Evolutionary conservation across 2,888 invertebrate genomes (phyloP).

Genomic region (Drosophila neonasuta): DNA sequence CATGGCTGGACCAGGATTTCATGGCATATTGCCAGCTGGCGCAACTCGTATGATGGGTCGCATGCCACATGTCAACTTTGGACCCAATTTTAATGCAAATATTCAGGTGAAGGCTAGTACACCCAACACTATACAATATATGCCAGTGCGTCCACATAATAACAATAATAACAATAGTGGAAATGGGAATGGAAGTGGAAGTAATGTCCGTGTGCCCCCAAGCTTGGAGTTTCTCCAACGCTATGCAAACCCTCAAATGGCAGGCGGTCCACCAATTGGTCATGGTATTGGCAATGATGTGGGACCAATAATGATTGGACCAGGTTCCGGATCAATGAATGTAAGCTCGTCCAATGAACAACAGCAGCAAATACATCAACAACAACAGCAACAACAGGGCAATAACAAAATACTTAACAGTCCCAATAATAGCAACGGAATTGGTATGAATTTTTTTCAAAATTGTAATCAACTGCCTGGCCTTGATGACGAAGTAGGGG

Average conservation of each 20-base stretch:
- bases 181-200: slow-evolving; percentile 82
- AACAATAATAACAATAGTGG: slow-evolving; percentile 64
- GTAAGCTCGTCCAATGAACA: slow-evolving; percentile 60
- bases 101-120: slow-evolving; percentile 97
- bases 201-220: slow-evolving; percentile 90
- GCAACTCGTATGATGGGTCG: slow-evolving; percentile 85
- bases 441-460: slow-evolving; percentile 77
- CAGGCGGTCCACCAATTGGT: slow-evolving; percentile 41
- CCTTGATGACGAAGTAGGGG: slow-evolving; percentile 71
- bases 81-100: slow-evolving; percentile 86
- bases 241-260: slow-evolving; percentile 90
- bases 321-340: slow-evolving; percentile 46
- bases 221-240: slow-evolving; percentile 94
- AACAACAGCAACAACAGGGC: slow-evolving; percentile 37
- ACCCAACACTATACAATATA: slow-evolving; percentile 98
- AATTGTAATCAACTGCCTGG: slow-evolving; percentile 80
- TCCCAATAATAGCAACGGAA: slow-evolving; percentile 39
- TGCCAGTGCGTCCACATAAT: slow-evolving; percentile 96
- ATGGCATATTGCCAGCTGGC: slow-evolving; percentile 78
- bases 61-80: slow-evolving; percentile 84
- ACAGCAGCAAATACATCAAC: slow-evolving; percentile 44
- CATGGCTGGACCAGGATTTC: slow-evolving; percentile 55
- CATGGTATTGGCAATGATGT: slow-evolving; percentile 40
- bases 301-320: slow-evolving; percentile 41
- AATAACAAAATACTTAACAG: slow-evolving; percentile 53